These are phyloP conservation scores for Hypotaenidia philippensis DNA, from an alignment of 2,797 vertebrate species.

Conservation along the genomic window DNA sequence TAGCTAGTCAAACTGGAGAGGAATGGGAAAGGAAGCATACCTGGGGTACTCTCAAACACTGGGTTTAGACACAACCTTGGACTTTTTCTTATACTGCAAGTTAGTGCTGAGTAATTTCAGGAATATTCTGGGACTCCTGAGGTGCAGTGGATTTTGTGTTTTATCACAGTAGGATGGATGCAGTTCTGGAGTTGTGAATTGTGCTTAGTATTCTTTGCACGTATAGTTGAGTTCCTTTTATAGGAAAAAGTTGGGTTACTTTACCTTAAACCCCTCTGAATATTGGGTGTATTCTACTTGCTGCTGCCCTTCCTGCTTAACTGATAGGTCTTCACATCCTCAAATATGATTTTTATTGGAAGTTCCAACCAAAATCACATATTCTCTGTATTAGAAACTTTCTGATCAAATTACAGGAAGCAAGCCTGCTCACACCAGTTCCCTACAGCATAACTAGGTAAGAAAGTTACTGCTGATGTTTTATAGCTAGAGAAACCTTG, in stretches of 20 bases:
- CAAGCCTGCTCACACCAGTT: background rate
- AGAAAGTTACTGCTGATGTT: background rate
- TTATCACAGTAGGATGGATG: background rate
- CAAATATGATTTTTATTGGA: background rate
- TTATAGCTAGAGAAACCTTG: background rate
- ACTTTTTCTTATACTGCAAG: background rate
- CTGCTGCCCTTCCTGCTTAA: background rate
- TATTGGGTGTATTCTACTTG: background rate
- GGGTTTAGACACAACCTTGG: background rate
- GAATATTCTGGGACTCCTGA: background rate
- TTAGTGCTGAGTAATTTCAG: background rate
- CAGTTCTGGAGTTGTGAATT: background rate
- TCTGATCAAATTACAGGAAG: background rate
- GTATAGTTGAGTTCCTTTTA: background rate
- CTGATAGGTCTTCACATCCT: background rate
- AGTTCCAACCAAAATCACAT: background rate
- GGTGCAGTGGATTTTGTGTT: background rate
- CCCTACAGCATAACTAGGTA: background rate
- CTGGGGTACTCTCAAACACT: background rate
- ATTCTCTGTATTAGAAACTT: background rate
- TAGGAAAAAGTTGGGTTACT: background rate
- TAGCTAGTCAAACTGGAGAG: background rate
- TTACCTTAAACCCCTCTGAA: background rate
- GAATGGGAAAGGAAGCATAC: background rate
- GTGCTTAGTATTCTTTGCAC: background rate